A percentile compares a stretch with the other conserved stretches of the same genome.
Conservation (phyloP, 2,113 vertebrate genomes). For the Dendrocopos noguchii region DNA sequence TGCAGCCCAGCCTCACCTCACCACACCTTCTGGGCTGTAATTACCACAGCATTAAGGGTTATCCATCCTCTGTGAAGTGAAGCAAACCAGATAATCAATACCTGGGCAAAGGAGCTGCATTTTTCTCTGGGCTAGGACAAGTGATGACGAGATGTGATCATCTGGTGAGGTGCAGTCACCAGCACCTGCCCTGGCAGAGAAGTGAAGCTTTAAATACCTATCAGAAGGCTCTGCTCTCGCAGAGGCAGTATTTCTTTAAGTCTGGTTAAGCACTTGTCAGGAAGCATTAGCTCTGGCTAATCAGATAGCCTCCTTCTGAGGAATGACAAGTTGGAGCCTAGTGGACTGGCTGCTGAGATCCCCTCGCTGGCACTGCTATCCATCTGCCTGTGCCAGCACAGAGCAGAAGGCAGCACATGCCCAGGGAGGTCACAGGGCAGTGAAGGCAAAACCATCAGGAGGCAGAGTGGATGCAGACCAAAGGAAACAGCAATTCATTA, state of each 20-base stretch:
- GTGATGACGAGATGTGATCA: constrained; percentile 51
- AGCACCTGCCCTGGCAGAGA: constrained; percentile 4
- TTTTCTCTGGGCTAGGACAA: constrained; percentile 37
- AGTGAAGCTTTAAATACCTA: background rate
- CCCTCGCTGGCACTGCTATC: background rate
- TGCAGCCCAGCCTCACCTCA: background rate
- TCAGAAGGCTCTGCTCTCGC: background rate
- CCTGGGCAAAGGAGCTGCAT: constrained; percentile 20
- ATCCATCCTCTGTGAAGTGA: constrained; percentile 25
- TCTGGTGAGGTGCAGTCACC: constrained; percentile 7
- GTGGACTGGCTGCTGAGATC: background rate
- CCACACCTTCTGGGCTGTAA: background rate
- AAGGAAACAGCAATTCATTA: background rate
- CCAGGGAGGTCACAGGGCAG: constrained; percentile 4
- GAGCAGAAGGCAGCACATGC: background rate
- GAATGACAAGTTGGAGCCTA: constrained; percentile 2
- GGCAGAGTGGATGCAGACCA: background rate
- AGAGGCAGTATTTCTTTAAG: constrained; percentile 23
- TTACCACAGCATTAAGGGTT: constrained; percentile 29
- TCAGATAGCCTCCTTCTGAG: constrained; percentile 4
- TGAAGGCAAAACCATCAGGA: constrained; percentile 19
- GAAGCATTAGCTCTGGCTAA: constrained; percentile 41
- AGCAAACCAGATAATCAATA: constrained; percentile 65
- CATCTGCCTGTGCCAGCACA: constrained; percentile 7
- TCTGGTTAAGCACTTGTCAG: constrained; percentile 17